These are phyloP conservation scores for Athalia cordata DNA, from an alignment of 2,888 invertebrate genomes.

Conservation along the genomic window DNA sequence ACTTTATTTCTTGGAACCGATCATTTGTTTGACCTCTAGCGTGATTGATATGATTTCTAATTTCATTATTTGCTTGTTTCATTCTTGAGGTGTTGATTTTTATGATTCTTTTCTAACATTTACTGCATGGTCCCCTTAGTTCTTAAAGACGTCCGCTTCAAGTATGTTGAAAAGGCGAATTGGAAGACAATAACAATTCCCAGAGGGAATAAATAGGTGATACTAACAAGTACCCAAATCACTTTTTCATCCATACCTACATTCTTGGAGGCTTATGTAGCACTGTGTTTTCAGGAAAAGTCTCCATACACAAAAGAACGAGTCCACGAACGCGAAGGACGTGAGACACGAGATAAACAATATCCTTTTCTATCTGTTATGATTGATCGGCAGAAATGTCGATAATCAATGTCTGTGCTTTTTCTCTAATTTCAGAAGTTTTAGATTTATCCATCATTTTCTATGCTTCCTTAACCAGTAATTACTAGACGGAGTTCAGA, in stretches of 20 bases:
- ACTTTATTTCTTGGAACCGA: too few relatives aligned
- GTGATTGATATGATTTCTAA: not conserved
- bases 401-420: not conserved
- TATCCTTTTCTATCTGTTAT: constrained; percentile 80
- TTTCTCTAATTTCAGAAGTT: constrained; percentile 30
- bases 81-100: constrained; percentile 3
- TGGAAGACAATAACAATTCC: constrained; percentile 64
- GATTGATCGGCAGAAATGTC: not conserved
- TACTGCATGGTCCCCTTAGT: constrained; percentile 56
- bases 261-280: constrained; percentile 3
- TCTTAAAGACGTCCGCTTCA: constrained; percentile 66
- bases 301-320: constrained; percentile 83
- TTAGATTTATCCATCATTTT: constrained; percentile 16
- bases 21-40: not conserved
- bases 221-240: constrained; percentile 61
- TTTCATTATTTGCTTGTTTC: constrained; percentile 7
- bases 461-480: constrained; percentile 64
- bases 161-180: constrained; percentile 68
- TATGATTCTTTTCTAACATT: constrained; percentile 29
- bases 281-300: constrained; percentile 82
- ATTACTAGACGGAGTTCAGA: constrained; percentile 71
- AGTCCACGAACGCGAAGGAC: constrained; percentile 85
- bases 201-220: constrained; percentile 66
- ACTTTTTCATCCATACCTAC: not conserved
- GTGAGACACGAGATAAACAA: constrained; percentile 87